Evolutionary conservation across 2,113 vertebrate species (phyloP), one percentile per base, ranked within the genome.

Genomic region (Corythaixoides concolor): DNA sequence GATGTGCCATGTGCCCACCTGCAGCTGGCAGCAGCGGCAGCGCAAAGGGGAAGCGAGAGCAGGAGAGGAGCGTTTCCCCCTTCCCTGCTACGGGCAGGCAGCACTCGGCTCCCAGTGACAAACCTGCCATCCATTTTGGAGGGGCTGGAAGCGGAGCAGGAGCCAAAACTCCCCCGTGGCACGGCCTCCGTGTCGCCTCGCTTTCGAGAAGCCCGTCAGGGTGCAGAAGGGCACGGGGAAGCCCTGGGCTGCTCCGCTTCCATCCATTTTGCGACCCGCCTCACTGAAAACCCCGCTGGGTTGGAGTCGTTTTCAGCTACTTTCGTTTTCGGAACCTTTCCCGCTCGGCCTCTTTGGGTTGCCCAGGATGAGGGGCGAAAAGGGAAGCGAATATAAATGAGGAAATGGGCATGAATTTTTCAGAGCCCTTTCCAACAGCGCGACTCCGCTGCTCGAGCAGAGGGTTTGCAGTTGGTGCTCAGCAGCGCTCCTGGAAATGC

Each of bases 241-340:
- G 8, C 32, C 43, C 67, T 4, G 35, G 35, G 53, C 53, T 11
- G 26, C 64, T 59, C n/a, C 0, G 0, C 23, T 85, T 15, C 35
- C 87, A 20, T 0, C 27, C 0, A 0, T 24, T 50, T 7, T n/a
- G 28, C 49, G n/a, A 10, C 56, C 41, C 2, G 1, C 27, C 35
- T 11, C 4, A 0, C 13, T 23, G 26, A 12, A 83, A 88, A 27
- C 33, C 76, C 33, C 6, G 0, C 55, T 22, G 4, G 3, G 32
- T 0, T n/a, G n/a, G 12, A 15, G 4, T 4, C 0, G 0, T 35
- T 66, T 19, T 58, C 59, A 11, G 9, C 24, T 6, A 1, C 39
- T 67, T 72, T 73, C 21, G 0, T 52, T 66, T 64, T 37, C 58
- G 12, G 62, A 30, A 33, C 59, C 14, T 50, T 79, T 86, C 12